Base-by-base conservation (phyloP, 2,888 invertebrate species). In the Eulithis testata region DNA sequence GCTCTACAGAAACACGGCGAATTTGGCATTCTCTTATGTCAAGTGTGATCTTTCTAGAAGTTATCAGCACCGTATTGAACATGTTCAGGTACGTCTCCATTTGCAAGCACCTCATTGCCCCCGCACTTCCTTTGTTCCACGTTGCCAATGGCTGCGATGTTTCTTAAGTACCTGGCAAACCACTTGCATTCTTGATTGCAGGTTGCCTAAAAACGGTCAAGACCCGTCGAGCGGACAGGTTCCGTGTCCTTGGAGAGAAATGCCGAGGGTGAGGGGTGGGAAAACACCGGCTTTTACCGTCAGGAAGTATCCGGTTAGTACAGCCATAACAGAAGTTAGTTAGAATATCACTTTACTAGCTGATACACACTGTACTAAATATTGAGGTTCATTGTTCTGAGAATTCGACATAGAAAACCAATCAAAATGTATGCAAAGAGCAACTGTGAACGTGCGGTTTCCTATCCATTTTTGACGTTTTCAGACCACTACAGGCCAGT, bases 201-300 rank as follows among this genome's bases (percentile, higher is more conserved):
- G 72, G 70, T 72, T 72, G 68, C 71, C 75, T 71, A 73, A 70
- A 73, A 73, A 73, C 69, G 61, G 61, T 60, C 59, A 50, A 62
- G 66, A 66, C 67, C 55, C 59, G 69, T 58, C 65, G 63, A 53
- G 63, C 65, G 66, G 78, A 78, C 83, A 66, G 80, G 82, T 81
- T 81, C 59, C 51, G 61, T 77, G 84, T 77, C 83, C 83, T 84
- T 84, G 84, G 68, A 62, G 76, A 77, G 83, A 84, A 83, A 83
- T 82, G 81, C 75, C 72, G 60, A 60, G 63, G 63, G 63, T 63
- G 67, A 60, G 67, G 44, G 66, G 31, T 21, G 66, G 60, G 53
- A 57, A 50, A 54, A 7, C 11, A n/a, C 63, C 66, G 66, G 52
- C 66, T 63, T 60, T 57, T 12, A 3, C n/a, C 27, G 8, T 8